phyloP scores from a whole-genome alignment of 2,113 vertebrate genomes.

The Xiphophorus maculatus region DNA sequence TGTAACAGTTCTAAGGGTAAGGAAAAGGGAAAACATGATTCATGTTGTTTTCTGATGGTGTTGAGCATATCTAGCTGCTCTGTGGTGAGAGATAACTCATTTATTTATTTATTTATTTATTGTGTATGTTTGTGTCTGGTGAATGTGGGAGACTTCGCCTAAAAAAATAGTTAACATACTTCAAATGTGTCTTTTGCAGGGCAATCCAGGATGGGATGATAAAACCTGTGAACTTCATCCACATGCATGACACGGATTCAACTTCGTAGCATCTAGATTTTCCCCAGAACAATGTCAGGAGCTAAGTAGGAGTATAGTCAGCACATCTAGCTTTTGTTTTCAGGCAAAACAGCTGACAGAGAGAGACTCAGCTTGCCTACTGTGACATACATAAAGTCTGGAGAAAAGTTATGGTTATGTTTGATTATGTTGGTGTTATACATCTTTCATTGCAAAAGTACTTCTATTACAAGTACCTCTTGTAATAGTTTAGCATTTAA shows the following conservation, averaged over 20 bases:
- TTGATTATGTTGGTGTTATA: neutral
- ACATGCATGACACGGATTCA: conserved; percentile 28
- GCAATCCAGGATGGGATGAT: conserved; percentile 76
- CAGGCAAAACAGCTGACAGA: no score
- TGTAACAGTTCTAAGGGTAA: conserved; percentile 42
- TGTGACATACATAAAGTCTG: no score
- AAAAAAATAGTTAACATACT: conserved; percentile 9
- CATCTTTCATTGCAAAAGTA: neutral
- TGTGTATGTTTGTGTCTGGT: neutral
- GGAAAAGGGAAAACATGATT: conserved; percentile 39
- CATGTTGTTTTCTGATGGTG: conserved; percentile 20
- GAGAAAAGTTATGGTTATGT: neutral
- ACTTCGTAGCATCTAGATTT: conserved; percentile 7
- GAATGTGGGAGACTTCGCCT: neutral
- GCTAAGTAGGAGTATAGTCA: conserved; percentile 16
- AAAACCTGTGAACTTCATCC: conserved; percentile 76
- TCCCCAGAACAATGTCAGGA: neutral
- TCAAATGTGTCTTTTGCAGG: conserved; percentile 58
- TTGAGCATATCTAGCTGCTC: neutral
- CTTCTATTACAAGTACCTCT: neutral
- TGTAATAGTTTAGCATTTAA: neutral
- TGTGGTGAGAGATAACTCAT: neutral
- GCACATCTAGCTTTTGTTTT: neutral
- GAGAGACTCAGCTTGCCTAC: no score
- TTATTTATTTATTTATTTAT: neutral